phyloP scores from a whole-genome alignment of 2,113 vertebrate species.

The Casuarius casuarius region DNA sequence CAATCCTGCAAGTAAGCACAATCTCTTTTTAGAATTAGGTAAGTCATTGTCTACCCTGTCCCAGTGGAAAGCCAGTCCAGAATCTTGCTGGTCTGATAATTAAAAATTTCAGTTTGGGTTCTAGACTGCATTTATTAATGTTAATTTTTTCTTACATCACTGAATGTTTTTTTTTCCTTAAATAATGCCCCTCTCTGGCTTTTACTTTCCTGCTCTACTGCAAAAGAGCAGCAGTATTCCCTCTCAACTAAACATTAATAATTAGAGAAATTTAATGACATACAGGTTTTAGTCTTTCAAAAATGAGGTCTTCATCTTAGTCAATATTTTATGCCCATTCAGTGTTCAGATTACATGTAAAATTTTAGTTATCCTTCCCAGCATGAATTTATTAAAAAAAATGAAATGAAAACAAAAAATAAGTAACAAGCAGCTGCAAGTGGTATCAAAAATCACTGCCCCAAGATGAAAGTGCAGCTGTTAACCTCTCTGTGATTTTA shows the following conservation, averaged over 20 bases:
- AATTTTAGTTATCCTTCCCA: not conserved
- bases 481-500: not conserved
- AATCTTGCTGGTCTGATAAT: not conserved
- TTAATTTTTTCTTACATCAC: not conserved
- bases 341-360: not conserved
- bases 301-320: not conserved
- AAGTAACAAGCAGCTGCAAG: constrained; percentile 6
- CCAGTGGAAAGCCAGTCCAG: not conserved
- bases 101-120: not conserved
- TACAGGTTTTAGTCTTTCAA: not conserved
- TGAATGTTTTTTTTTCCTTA: not conserved
- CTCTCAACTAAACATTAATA: not conserved
- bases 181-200: not conserved
- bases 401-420: not conserved
- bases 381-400: not conserved
- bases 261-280: not conserved
- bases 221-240: not conserved
- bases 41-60: not conserved
- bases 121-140: not conserved
- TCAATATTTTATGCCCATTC: not conserved
- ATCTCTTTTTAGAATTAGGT: not conserved
- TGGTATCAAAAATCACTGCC: not conserved
- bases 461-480: not conserved
- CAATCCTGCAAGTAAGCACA: not conserved
- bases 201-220: not conserved